A percentile compares a stretch with the other conserved stretches of the same genome.
phyloP scores from a whole-genome alignment of 1,140 invertebrate genomes.

The Proales similis region DNA sequence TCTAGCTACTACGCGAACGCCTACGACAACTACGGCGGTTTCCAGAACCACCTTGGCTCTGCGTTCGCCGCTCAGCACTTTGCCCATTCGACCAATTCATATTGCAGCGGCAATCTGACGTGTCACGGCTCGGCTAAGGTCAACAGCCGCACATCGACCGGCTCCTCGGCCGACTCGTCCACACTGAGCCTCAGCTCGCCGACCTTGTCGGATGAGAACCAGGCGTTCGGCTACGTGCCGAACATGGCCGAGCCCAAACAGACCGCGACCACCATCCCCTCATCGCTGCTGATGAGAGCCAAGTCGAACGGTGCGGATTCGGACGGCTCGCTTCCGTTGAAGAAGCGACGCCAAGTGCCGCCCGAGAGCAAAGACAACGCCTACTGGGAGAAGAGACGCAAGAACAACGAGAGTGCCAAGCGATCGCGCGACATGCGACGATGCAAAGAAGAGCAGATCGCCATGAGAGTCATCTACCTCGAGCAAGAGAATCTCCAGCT shows the following conservation, averaged over 20 bases:
- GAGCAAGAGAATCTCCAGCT: slow-evolving; percentile 53
- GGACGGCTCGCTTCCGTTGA: slow-evolving; percentile 40
- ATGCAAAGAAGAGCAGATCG: slow-evolving; percentile 46
- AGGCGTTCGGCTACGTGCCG: background rate
- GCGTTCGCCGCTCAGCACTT: no score
- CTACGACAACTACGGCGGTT: no score
- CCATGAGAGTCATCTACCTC: slow-evolving; percentile 45
- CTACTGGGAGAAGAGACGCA: slow-evolving; percentile 53
- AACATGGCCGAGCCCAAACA: background rate
- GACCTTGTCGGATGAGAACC: background rate
- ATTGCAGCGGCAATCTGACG: no score
- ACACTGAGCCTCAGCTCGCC: background rate
- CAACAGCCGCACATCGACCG: background rate
- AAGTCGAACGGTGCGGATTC: background rate
- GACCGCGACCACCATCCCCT: background rate
- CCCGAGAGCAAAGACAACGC: slow-evolving; percentile 47
- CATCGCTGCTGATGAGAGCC: background rate
- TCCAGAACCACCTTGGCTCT: no score
- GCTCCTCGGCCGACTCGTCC: background rate
- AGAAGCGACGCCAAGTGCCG: slow-evolving; percentile 45
- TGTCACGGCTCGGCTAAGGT: no score
- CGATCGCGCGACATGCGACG: slow-evolving; percentile 49
- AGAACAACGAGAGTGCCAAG: slow-evolving; percentile 54
- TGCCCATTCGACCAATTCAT: no score
- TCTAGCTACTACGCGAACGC: no score